phyloP scores from a whole-genome alignment of 2,113 vertebrate genomes.

The Microcebus jonahi region DNA sequence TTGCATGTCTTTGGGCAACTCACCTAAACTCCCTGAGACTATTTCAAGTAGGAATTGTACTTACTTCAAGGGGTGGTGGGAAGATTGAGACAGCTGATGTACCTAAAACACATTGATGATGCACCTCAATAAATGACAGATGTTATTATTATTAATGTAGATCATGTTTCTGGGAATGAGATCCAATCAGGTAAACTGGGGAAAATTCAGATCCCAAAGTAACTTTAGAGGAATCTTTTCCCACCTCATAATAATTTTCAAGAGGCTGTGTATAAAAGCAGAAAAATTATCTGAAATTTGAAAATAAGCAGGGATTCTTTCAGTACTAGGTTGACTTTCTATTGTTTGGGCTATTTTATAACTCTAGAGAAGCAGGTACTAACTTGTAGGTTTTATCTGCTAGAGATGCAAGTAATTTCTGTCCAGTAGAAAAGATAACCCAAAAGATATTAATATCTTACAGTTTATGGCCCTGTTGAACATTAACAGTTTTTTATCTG shows the following conservation, averaged over 20 bases:
- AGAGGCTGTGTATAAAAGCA: background rate
- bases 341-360: background rate
- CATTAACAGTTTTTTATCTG: background rate
- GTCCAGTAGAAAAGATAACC: background rate
- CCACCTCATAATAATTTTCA: background rate
- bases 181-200: background rate
- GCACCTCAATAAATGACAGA: background rate
- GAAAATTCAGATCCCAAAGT: background rate
- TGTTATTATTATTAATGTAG: background rate
- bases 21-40: background rate
- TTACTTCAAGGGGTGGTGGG: background rate
- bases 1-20: background rate
- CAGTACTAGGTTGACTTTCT: background rate
- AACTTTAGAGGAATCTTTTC: background rate
- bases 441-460: background rate
- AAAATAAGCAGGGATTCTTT: background rate
- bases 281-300: background rate
- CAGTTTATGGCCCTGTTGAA: background rate
- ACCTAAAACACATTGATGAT: background rate
- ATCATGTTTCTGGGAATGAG: background rate
- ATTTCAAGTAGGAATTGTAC: background rate
- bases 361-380: background rate
- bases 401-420: conserved; percentile 21
- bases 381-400: background rate
- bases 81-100: background rate